A percentile compares a stretch with the other conserved stretches of the same genome.
phyloP scores from a whole-genome alignment of 1,140 invertebrate genomes.

The Lucilia sericata region DNA sequence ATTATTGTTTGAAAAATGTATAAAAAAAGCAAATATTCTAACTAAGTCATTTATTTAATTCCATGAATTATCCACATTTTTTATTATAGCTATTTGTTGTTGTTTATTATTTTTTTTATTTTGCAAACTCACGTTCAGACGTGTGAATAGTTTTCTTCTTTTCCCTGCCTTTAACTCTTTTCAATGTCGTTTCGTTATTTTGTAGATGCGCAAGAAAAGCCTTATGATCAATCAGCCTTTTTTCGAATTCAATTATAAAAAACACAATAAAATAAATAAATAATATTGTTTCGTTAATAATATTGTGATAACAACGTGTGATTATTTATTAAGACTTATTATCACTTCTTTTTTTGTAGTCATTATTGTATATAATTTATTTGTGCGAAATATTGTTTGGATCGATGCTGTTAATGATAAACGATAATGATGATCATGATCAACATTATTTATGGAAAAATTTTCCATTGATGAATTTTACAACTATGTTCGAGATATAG shows the following conservation, averaged over 20 bases:
- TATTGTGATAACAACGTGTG: constrained; percentile 1
- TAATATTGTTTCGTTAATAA: background rate
- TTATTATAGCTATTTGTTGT: background rate
- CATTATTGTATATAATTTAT: background rate
- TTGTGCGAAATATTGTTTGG: no score
- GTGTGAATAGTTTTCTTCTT: background rate
- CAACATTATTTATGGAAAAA: constrained; percentile 1
- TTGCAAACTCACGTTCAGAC: background rate
- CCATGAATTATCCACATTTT: background rate
- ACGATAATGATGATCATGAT: background rate
- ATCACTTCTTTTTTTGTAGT: background rate
- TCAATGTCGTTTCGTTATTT: background rate
- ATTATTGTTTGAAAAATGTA: no score
- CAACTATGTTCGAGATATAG: background rate
- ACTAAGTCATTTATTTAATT: background rate
- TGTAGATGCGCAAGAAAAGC: background rate
- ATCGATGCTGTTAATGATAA: background rate
- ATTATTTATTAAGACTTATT: background rate
- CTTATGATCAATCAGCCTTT: background rate
- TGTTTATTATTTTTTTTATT: background rate
- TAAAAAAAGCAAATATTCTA: no score
- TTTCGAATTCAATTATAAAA: background rate
- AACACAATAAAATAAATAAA: background rate
- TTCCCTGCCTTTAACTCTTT: constrained; percentile 14
- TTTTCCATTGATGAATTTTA: constrained; percentile 42